Conservation (phyloP, 2,888 invertebrate genomes). For the Julus scanicus region DNA sequence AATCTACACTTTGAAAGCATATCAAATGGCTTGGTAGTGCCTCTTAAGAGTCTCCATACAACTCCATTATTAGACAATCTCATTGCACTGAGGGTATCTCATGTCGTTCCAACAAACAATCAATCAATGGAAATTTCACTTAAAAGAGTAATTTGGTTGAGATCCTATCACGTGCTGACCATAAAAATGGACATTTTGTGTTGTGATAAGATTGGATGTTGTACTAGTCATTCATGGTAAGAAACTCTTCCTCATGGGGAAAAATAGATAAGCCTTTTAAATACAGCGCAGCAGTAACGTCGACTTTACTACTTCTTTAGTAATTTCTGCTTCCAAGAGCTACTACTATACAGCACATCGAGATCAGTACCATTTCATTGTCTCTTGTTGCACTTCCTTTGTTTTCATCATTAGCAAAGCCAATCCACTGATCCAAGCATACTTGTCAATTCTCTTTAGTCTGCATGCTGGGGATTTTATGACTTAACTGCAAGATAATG, state of each 20-base stretch:
- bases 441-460: background rate
- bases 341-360: no score
- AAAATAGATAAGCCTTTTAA: background rate
- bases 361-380: background rate
- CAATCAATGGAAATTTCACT: constrained; percentile 12
- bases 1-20: constrained; percentile 34
- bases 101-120: background rate
- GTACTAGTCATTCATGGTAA: background rate
- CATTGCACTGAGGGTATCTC: background rate
- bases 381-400: background rate
- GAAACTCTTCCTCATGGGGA: background rate
- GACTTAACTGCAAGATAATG: background rate
- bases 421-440: background rate
- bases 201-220: background rate
- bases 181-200: constrained; percentile 15
- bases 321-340: background rate
- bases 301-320: background rate
- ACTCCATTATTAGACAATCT: constrained; percentile 25
- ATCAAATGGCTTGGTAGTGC: constrained; percentile 9
- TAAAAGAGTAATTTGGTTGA: background rate
- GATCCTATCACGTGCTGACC: background rate
- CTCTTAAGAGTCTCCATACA: background rate
- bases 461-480: background rate
- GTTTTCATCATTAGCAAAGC: background rate
- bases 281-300: background rate